Percentiles rank a stretch among this genome's conserved stretches.
Evolutionary conservation across 2,113 vertebrate species (phyloP).

Genomic region (Nesoenas mayeri): DNA sequence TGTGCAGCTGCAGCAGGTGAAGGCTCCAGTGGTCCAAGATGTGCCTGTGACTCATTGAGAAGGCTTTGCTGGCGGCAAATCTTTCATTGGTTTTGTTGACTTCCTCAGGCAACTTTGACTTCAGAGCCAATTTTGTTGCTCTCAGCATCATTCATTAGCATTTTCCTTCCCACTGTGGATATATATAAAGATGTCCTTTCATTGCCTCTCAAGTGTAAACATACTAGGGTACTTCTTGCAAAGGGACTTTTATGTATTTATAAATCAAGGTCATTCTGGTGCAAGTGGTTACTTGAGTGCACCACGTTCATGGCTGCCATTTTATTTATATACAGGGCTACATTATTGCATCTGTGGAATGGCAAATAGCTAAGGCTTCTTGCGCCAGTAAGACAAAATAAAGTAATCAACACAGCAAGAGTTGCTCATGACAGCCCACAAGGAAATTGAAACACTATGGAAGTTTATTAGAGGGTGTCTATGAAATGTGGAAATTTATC

Average conservation of each 20-base stretch:
- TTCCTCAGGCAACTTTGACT: conserved; percentile 10
- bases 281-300: conserved; percentile 69
- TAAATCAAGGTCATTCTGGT: conserved; percentile 64
- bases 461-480: background rate
- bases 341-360: background rate
- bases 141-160: conserved; percentile 21
- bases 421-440: background rate
- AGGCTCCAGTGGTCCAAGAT: background rate
- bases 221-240: conserved; percentile 58
- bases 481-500: background rate
- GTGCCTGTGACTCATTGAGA: background rate
- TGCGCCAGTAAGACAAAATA: background rate
- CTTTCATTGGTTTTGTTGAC: conserved; percentile 28
- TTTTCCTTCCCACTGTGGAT: conserved; percentile 46
- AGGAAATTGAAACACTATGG: background rate
- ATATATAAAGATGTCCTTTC: conserved; percentile 62
- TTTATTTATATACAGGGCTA: conserved; percentile 54
- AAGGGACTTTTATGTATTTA: conserved; percentile 71
- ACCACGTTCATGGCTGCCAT: background rate
- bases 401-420: conserved; percentile 41
- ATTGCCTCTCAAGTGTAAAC: conserved; percentile 55
- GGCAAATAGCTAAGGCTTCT: conserved; percentile 47
- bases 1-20: background rate
- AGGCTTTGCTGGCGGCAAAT: background rate
- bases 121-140: conserved; percentile 31